Evolutionary conservation across 2,797 vertebrate genomes (phyloP).

Genomic region (Numenius phaeopus): DNA sequence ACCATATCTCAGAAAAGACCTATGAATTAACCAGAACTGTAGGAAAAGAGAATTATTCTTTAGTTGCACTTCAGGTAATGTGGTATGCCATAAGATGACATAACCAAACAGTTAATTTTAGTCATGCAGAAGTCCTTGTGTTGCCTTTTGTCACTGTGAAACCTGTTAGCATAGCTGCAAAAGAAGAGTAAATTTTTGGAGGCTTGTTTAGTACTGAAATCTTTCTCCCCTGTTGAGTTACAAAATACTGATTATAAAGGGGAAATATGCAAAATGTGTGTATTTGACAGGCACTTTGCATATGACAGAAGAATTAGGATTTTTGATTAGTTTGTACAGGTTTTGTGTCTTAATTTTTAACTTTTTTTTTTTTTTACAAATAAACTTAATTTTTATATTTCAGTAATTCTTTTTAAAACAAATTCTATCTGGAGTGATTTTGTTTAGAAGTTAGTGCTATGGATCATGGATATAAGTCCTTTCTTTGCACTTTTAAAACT

Average conservation of each 20-base stretch:
- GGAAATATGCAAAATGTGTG: background rate
- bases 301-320: background rate
- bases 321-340: background rate
- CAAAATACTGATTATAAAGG: background rate
- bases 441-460: background rate
- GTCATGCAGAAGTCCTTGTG: rapidly evolving
- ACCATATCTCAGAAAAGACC: background rate
- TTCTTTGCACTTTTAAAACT: background rate
- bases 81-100: background rate
- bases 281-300: background rate
- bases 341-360: background rate
- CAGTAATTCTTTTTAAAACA: background rate
- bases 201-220: background rate
- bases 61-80: background rate
- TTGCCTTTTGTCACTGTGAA: background rate
- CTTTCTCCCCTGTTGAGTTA: background rate
- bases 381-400: background rate
- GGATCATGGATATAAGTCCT: background rate
- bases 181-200: background rate
- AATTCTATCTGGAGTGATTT: background rate
- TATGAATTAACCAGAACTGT: background rate
- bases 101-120: background rate
- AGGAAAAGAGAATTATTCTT: background rate
- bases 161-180: background rate
- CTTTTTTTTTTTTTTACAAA: background rate